Percentiles rank a stretch among this genome's conserved stretches.
Evolutionary conservation across 1,140 invertebrate species (phyloP).

Genomic region (Drosophila kikkawai): DNA sequence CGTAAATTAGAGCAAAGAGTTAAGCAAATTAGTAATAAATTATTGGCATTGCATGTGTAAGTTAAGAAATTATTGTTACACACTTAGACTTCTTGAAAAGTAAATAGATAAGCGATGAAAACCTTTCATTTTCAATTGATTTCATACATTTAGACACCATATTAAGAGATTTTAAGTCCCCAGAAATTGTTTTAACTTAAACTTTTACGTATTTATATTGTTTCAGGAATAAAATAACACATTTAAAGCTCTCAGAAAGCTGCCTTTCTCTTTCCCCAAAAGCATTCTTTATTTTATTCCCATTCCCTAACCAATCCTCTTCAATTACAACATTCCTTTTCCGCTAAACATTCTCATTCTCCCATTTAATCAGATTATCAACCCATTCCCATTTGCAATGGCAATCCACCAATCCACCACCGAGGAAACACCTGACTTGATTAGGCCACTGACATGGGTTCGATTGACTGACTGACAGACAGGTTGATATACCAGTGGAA

Average conservation of each 20-base stretch:
- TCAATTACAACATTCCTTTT: slow-evolving; percentile 14
- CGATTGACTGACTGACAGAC: slow-evolving; percentile 46
- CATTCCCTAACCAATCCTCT: not conserved
- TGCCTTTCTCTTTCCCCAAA: no score
- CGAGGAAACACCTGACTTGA: slow-evolving; percentile 54
- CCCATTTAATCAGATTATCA: slow-evolving; percentile 72
- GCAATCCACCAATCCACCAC: slow-evolving; percentile 6
- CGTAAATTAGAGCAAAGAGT: not conserved
- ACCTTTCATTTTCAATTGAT: not conserved
- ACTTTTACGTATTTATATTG: not conserved
- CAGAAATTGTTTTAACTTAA: no score
- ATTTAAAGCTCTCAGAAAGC: not conserved
- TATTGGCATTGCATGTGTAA: not conserved
- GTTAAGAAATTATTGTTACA: not conserved
- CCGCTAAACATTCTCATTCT: slow-evolving; percentile 21
- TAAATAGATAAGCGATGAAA: not conserved
- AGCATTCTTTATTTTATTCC: not conserved
- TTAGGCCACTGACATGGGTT: slow-evolving; percentile 66
- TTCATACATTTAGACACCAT: not conserved
- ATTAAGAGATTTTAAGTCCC: no score
- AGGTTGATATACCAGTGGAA: slow-evolving; percentile 11
- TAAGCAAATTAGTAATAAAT: not conserved
- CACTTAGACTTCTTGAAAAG: not conserved
- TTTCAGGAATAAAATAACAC: not conserved
- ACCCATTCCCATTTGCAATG: slow-evolving; percentile 14